Conservation (phyloP, 2,113 vertebrate genomes). For the Galbula dea region DNA sequence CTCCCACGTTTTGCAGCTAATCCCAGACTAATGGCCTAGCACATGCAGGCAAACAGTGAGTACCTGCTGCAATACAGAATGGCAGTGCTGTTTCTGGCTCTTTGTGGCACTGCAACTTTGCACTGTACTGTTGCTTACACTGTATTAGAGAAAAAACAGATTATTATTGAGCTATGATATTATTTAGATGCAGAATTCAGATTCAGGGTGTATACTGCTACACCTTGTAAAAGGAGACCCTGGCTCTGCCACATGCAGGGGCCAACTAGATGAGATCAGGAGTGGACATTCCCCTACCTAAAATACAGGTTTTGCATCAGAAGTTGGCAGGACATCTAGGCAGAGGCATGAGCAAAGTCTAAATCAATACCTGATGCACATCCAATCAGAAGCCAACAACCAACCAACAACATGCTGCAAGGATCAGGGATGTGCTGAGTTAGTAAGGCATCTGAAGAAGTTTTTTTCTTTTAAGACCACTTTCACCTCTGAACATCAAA, state of each 20-base stretch:
- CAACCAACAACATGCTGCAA: neutral
- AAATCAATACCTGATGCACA: neutral
- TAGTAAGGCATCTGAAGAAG: neutral
- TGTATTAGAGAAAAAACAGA: neutral
- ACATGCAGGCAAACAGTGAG: neutral
- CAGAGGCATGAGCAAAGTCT: neutral
- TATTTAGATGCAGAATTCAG: neutral
- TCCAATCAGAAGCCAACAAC: neutral
- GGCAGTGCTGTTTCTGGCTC: neutral
- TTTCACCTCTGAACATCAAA: neutral
- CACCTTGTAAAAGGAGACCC: neutral
- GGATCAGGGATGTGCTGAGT: neutral
- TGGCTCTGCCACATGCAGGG: neutral
- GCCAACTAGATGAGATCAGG: neutral
- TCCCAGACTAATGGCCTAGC: neutral
- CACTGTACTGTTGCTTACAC: neutral
- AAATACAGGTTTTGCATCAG: neutral
- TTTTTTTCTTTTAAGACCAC: neutral
- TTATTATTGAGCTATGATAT: rapidly evolving
- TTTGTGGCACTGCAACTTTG: neutral
- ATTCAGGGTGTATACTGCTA: neutral
- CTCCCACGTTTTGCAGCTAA: neutral
- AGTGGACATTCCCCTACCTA: neutral
- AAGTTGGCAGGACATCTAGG: neutral
- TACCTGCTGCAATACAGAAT: neutral